Evolutionary conservation across 1,140 invertebrate genomes (phyloP).

Genomic region (Eueides isabella): DNA sequence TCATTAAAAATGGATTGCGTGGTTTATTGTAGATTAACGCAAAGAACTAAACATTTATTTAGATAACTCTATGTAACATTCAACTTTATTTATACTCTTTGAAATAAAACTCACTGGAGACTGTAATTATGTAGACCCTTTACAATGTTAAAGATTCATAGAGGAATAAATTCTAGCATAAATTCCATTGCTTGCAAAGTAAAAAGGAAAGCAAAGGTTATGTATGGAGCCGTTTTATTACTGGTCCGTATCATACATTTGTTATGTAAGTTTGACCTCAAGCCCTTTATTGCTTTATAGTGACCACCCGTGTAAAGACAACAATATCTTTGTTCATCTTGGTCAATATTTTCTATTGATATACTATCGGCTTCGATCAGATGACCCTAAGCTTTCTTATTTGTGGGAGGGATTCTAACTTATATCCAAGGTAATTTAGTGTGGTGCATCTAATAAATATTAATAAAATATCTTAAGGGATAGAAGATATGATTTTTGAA

Average conservation of each 20-base stretch:
- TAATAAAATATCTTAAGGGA: not conserved
- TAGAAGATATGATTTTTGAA: not conserved
- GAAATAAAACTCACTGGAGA: not conserved
- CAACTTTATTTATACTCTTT: not conserved
- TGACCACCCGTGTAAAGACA: slow-evolving; percentile 57
- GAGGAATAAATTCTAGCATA: slow-evolving; percentile 28
- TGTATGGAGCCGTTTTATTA: slow-evolving; percentile 49
- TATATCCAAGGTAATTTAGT: not conserved
- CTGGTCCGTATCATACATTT: slow-evolving; percentile 40
- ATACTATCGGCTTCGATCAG: slow-evolving; percentile 63
- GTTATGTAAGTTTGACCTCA: slow-evolving; percentile 52
- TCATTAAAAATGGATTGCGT: slow-evolving; percentile 26
- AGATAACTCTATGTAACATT: not conserved
- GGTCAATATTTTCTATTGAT: slow-evolving; percentile 72
- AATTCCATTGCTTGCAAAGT: slow-evolving; percentile 28
- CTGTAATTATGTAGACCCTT: slow-evolving; percentile 5
- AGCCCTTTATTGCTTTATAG: slow-evolving; percentile 55
- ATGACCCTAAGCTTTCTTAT: slow-evolving; percentile 41
- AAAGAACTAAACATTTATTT: not conserved
- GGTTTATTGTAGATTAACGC: slow-evolving; percentile 9
- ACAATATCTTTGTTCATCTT: slow-evolving; percentile 67
- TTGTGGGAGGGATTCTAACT: slow-evolving; percentile 40
- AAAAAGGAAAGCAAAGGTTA: slow-evolving; percentile 32
- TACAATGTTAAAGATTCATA: slow-evolving; percentile 24
- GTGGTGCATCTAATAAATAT: not conserved